phyloP scores from a whole-genome alignment of 2,113 vertebrate genomes.

The Cebidichthys violaceus region DNA sequence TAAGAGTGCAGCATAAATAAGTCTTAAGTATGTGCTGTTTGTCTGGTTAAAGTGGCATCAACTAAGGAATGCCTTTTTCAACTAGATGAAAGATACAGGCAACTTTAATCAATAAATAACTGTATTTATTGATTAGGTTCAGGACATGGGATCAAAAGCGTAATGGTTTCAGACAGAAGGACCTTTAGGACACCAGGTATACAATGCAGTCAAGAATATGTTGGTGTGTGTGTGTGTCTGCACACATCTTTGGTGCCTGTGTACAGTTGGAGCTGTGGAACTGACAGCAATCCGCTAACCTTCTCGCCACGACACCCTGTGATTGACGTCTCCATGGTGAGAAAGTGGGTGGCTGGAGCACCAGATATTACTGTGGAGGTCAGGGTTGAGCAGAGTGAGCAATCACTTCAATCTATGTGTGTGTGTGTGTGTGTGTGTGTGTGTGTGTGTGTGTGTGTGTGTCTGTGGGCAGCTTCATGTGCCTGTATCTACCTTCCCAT shows the following conservation, averaged over 20 bases:
- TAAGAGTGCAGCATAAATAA: background rate
- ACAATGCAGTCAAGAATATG: constrained; percentile 3
- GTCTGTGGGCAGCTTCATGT: constrained; percentile 35
- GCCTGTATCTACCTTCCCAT: constrained; percentile 56
- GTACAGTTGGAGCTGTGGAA: constrained; percentile 44
- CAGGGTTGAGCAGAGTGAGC: constrained; percentile 72
- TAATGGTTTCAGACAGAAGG: constrained; percentile 25
- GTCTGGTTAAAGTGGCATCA: background rate
- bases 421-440: constrained; percentile 36
- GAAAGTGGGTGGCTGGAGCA: constrained; percentile 68
- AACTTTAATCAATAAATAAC: background rate
- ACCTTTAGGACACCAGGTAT: constrained; percentile 19
- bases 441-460: constrained; percentile 24
- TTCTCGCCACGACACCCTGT: constrained; percentile 57
- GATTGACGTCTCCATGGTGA: constrained; percentile 76
- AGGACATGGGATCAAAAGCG: background rate
- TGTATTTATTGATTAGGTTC: background rate
- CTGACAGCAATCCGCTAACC: constrained; percentile 71
- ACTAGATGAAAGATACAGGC: background rate
- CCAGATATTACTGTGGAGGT: constrained; percentile 75
- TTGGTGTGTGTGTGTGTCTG: constrained; percentile 24
- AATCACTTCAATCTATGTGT: constrained; percentile 63
- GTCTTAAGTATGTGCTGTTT: background rate
- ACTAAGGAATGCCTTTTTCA: background rate
- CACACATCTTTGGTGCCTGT: constrained; percentile 3